Conservation (phyloP, 1,140 invertebrate species). For the Zaprionus tsacasi region DNA sequence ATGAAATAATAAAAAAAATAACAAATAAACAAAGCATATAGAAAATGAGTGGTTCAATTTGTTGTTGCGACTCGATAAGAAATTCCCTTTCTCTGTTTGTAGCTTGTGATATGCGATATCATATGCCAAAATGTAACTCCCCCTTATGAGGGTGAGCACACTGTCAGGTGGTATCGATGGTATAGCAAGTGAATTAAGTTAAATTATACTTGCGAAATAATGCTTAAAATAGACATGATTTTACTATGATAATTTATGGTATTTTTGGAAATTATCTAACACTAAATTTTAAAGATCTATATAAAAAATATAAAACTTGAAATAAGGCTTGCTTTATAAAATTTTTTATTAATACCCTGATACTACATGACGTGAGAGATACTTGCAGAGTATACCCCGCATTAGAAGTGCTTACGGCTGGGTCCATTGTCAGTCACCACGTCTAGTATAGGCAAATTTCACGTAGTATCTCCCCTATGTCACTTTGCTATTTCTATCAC, state of each 20-base stretch:
- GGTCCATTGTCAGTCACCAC: too few relatives aligned
- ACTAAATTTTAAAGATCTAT: too few relatives aligned
- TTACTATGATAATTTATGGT: neutral
- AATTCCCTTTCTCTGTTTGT: neutral
- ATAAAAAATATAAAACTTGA: neutral
- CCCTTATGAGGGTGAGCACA: conserved; percentile 5
- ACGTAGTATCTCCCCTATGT: neutral
- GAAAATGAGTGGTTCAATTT: conserved; percentile 33
- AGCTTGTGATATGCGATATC: conserved; percentile 58
- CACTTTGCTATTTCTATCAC: conserved; percentile 32
- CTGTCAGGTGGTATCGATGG: conserved; percentile 48
- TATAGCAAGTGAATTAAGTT: neutral
- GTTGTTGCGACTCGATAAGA: conserved; percentile 27
- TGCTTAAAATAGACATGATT: neutral
- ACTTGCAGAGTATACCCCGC: neutral
- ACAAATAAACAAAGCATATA: conserved; percentile 73
- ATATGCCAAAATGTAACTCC: conserved; percentile 60
- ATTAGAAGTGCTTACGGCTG: too few relatives aligned
- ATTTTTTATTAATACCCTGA: too few relatives aligned
- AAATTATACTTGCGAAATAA: conserved; percentile 5
- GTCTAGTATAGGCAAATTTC: neutral
- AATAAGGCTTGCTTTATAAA: neutral
- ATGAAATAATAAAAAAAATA: conserved; percentile 39
- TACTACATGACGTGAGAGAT: too few relatives aligned
- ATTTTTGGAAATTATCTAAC: neutral